These are phyloP conservation scores for Thalpophila matura DNA, from an alignment of 2,888 invertebrate genomes.

Conservation along the genomic window DNA sequence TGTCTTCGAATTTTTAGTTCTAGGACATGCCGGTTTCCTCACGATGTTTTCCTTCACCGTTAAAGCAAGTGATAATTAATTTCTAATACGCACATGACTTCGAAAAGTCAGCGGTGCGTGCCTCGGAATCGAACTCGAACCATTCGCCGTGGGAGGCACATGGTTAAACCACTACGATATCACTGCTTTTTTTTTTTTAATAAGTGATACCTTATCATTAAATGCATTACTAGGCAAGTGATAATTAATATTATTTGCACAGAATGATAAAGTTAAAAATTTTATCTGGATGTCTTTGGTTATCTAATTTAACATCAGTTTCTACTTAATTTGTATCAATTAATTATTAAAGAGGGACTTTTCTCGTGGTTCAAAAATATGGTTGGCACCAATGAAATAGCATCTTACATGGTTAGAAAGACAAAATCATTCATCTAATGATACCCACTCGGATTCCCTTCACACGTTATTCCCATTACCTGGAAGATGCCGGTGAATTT, in stretches of 20 bases:
- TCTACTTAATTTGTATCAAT: background rate
- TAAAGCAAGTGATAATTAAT: no score
- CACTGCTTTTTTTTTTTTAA: no score
- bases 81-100: no score
- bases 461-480: slow-evolving; percentile 86
- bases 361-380: slow-evolving; percentile 34
- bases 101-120: no score
- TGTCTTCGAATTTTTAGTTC: no score
- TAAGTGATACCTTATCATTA: background rate
- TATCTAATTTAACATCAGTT: background rate
- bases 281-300: background rate
- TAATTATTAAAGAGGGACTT: background rate
- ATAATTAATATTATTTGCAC: background rate
- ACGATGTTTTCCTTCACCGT: no score
- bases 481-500: slow-evolving; percentile 77
- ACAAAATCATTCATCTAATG: slow-evolving; percentile 82
- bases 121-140: no score
- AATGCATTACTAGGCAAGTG: background rate
- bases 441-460: slow-evolving; percentile 82
- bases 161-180: no score
- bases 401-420: slow-evolving; percentile 73
- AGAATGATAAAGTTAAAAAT: background rate
- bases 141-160: no score
- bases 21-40: no score
- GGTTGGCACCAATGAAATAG: slow-evolving; percentile 62